phyloP scores from a whole-genome alignment of 2,797 vertebrate genomes.

The Spea hammondii region DNA sequence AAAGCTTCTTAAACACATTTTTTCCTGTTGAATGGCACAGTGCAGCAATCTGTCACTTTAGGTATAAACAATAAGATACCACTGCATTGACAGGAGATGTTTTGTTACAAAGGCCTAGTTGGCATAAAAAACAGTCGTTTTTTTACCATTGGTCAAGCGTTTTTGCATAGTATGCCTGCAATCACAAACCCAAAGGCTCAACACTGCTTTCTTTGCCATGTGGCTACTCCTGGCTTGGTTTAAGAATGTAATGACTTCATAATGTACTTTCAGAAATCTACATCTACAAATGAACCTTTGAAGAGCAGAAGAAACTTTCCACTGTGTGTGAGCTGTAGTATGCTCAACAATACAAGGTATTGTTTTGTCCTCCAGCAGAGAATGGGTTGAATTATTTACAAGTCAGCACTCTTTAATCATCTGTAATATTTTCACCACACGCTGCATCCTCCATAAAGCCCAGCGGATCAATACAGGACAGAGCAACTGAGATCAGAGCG shows the following conservation, averaged over 20 bases:
- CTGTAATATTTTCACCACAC: slow-evolving; percentile 49
- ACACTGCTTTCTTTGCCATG: too few species aligned
- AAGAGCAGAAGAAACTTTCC: not conserved
- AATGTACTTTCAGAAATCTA: not conserved
- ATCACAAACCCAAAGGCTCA: too few species aligned
- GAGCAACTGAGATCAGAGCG: slow-evolving; percentile 43
- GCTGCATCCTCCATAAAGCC: slow-evolving; percentile 46
- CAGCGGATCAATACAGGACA: slow-evolving; percentile 47
- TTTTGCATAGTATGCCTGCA: too few species aligned
- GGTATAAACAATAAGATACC: too few species aligned
- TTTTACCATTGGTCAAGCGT: too few species aligned
- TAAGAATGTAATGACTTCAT: not conserved
- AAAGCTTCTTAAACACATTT: too few species aligned
- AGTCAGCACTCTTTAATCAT: slow-evolving; percentile 52
- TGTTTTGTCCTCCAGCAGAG: slow-evolving; percentile 23
- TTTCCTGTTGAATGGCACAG: too few species aligned
- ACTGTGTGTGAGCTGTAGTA: not conserved
- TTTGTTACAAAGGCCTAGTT: too few species aligned
- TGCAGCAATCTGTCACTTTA: too few species aligned
- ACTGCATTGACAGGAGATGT: too few species aligned
- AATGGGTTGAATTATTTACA: slow-evolving; percentile 45
- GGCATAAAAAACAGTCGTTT: too few species aligned
- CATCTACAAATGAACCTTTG: not conserved
- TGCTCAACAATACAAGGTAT: not conserved
- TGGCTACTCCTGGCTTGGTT: not conserved